Evolutionary conservation across 1,140 invertebrate genomes (phyloP), one percentile per base, ranked within the genome.

Genomic region (Drosophila ohnishii): DNA sequence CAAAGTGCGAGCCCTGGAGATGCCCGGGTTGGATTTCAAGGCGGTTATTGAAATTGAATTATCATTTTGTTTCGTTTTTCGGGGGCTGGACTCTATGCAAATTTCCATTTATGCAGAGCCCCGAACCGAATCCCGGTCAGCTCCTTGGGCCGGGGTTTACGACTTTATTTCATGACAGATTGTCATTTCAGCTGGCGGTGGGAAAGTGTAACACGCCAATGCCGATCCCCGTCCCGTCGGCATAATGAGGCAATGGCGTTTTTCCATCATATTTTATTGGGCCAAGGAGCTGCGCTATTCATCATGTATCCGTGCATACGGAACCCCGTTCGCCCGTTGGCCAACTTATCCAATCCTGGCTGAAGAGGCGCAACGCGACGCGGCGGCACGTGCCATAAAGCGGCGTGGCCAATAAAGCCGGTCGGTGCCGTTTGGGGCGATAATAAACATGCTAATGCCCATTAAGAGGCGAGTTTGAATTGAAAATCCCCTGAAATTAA

Each of bases 241-340:
- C 67, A 88, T 87, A 88, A 88, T 88, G 84, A 80, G 77, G 84
- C 40, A 72, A 88, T 88, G 78, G 83, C 84, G 80, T 88, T 88
- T 85, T 88, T 67, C 62, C 78, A 71, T 78, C 58, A 78, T 78
- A 78, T 78, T 78, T 78, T 79, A 65, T 79, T 73, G 75, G 59
- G 58, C 40, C 65, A 70, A 72, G 50, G 50, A 44, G 57, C 75
- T 55, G 50, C 25, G 57, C 75, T 55, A 87, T 84, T 72, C 76
- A 80, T 85, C 84, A 88, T 87, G 66, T 67, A 88, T 82, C 65
- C 78, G 66, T 50, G 50, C 45, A 82, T 83, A 88, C 66, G 67
- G 78, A 87, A 71, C 71, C 71, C 75, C 78, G 76, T 77, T 87
- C 63, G 22, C 13, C 62, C 45, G 25, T 16, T 10, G n/a, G 16